Percentiles rank a stretch among this genome's conserved stretches.
phyloP scores from a whole-genome alignment of 1,140 invertebrate genomes.

The Idris sp. region DNA sequence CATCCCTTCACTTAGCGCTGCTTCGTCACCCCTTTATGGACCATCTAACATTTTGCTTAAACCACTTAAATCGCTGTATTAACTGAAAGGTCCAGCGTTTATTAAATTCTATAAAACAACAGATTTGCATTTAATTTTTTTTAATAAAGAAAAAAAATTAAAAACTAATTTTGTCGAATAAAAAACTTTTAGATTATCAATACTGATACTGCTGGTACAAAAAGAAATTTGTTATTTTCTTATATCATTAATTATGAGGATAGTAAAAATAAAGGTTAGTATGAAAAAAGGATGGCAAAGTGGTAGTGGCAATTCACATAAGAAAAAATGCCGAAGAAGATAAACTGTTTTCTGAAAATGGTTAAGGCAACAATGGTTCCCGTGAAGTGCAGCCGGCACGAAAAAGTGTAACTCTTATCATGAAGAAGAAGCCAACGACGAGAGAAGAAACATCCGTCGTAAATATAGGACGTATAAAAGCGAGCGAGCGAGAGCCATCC shows the following conservation, averaged over 20 bases:
- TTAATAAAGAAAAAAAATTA: not conserved
- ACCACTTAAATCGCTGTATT: slow-evolving; percentile 43
- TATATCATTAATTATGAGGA: too few species aligned
- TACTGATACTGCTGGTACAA: too few species aligned
- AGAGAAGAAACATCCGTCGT: slow-evolving; percentile 75
- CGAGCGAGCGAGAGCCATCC: slow-evolving; percentile 63
- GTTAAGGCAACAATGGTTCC: slow-evolving; percentile 50
- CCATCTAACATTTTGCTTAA: slow-evolving; percentile 51
- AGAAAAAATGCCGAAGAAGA: slow-evolving; percentile 42
- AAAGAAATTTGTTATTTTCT: too few species aligned
- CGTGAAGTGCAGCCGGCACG: slow-evolving; percentile 15
- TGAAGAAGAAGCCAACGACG: slow-evolving; percentile 67
- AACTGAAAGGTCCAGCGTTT: slow-evolving; percentile 29
- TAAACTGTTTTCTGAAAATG: slow-evolving; percentile 44
- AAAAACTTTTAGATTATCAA: too few species aligned
- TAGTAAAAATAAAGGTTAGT: too few species aligned
- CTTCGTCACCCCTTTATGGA: slow-evolving; percentile 61
- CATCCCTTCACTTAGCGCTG: slow-evolving; percentile 58
- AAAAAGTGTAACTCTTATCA: slow-evolving; percentile 72
- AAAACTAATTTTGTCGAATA: too few species aligned
- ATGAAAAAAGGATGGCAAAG: slow-evolving; percentile 4
- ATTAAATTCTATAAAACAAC: slow-evolving; percentile 25
- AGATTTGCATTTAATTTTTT: slow-evolving; percentile 1
- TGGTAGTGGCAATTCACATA: slow-evolving; percentile 16
- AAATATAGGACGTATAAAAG: slow-evolving; percentile 77